A percentile compares a stretch with the other conserved stretches of the same genome.
Evolutionary conservation across 2,888 invertebrate genomes (phyloP).

Genomic region (Salticus scenicus): DNA sequence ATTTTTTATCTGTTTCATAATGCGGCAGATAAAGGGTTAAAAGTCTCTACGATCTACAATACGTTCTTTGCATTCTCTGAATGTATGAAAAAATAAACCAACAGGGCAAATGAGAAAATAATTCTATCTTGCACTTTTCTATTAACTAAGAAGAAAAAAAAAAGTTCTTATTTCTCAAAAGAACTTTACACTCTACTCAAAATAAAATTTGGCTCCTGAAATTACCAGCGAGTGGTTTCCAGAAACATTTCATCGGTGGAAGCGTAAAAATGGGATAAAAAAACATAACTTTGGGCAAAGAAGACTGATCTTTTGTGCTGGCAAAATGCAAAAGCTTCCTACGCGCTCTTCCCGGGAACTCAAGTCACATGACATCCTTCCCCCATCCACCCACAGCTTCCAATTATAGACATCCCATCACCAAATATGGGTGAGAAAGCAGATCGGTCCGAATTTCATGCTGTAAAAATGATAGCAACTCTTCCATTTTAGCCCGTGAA

Average conservation of each 20-base stretch:
- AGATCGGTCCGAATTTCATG: constrained; percentile 20
- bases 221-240: constrained; percentile 18
- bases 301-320: constrained; percentile 33
- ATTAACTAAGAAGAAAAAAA: no score
- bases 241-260: background rate
- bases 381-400: constrained; percentile 57
- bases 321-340: constrained; percentile 32
- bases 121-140: no score
- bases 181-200: constrained; percentile 29
- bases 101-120: no score
- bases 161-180: no score
- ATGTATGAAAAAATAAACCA: no score
- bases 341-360: constrained; percentile 36
- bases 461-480: background rate
- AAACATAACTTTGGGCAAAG: constrained; percentile 29
- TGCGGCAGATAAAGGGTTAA: no score
- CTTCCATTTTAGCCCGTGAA: background rate
- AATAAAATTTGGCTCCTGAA: constrained; percentile 53
- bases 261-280: background rate
- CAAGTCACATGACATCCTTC: constrained; percentile 24
- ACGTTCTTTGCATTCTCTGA: no score
- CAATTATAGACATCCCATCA: constrained; percentile 61
- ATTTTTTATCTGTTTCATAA: no score
- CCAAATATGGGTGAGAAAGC: constrained; percentile 48
- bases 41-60: no score